phyloP scores from a whole-genome alignment of 2,113 vertebrate genomes.

The Hippocampus abdominalis region DNA sequence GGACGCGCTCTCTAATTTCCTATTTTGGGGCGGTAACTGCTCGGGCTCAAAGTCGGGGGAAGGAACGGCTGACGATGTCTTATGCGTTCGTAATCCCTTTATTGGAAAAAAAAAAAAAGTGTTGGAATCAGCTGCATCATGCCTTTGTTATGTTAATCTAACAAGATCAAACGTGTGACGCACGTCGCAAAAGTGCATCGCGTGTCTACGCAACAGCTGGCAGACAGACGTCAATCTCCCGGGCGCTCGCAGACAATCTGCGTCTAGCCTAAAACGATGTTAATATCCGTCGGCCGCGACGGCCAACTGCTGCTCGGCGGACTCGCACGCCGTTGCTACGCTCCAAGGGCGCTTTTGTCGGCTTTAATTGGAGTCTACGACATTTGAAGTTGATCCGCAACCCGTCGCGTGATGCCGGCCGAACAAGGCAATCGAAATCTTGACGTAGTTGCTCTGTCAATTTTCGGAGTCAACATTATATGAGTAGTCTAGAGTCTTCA shows the following conservation, averaged over 20 bases:
- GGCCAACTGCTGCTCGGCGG: neutral
- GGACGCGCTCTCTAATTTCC: slow-evolving; percentile 38
- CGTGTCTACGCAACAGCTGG: slow-evolving; percentile 24
- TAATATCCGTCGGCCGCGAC: neutral
- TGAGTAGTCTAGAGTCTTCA: no score
- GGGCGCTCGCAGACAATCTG: slow-evolving; percentile 1
- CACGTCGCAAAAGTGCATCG: slow-evolving; percentile 14
- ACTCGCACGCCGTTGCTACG: neutral
- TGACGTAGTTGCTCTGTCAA: no score
- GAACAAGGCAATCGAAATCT: no score
- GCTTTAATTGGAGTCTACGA: neutral
- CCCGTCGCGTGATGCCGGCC: no score
- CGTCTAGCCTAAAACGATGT: slow-evolving; percentile 2
- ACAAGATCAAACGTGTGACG: slow-evolving; percentile 5
- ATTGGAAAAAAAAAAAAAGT: neutral
- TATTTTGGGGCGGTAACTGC: slow-evolving; percentile 39
- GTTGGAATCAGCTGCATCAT: slow-evolving; percentile 8
- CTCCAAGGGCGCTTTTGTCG: neutral
- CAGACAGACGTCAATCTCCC: slow-evolving; percentile 37
- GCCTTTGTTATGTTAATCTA: slow-evolving; percentile 15
- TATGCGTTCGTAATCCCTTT: slow-evolving; percentile 45
- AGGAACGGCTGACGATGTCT: slow-evolving; percentile 31
- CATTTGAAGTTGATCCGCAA: neutral
- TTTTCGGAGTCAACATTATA: no score
- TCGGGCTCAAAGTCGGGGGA: slow-evolving; percentile 41